Evolutionary conservation across 1,140 invertebrate species (phyloP), one percentile per base, ranked within the genome.

Genomic region (Maniola jurtina): DNA sequence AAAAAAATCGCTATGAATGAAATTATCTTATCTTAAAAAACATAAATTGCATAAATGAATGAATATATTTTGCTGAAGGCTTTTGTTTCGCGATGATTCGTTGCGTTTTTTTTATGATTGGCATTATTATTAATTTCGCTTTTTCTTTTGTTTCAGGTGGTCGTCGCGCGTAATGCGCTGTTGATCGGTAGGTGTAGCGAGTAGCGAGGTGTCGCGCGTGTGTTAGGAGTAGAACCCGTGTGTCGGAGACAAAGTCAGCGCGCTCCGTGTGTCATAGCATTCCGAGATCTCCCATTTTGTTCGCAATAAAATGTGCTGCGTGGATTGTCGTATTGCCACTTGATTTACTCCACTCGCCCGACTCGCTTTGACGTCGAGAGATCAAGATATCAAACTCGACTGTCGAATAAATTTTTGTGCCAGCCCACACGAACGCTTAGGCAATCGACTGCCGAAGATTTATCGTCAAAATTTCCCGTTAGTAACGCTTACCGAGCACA

Each of bases 81-180:
- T 58, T 58, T 65, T 65, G 35, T 50, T 59, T 52, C 14, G 55
- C 40, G 10, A 55, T 38, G n/a, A 38, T 35, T 57, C 59, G 50
- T 42, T 25, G 42, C 40, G 10, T 48, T 48, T 64, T 66, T 68
- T 75, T 81, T 86, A 79, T 87, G 60, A 87, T 88, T 88, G 86
- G 86, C 87, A 84, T 79, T 90, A 25, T 87, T 87, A 91, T 91
- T 92, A 91, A 92, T 91, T 92, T 91, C 79, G 89, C 90, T 91
- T 91, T 90, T 91, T 77, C 84, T 91, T 91, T 92, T 92, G 91
- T 92, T 92, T 82, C 90, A 92, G 91, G 89, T 92, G 83, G 86
- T 81, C 84, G 83, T 80, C 85, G 81, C 71, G 81, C 79, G 77
- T 82, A 75, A 77, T 73, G 65, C 73, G 73, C 80, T 77, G 69